phyloP scores from a whole-genome alignment of 2,888 invertebrate species.

The Scrobipalpa atriplicella region DNA sequence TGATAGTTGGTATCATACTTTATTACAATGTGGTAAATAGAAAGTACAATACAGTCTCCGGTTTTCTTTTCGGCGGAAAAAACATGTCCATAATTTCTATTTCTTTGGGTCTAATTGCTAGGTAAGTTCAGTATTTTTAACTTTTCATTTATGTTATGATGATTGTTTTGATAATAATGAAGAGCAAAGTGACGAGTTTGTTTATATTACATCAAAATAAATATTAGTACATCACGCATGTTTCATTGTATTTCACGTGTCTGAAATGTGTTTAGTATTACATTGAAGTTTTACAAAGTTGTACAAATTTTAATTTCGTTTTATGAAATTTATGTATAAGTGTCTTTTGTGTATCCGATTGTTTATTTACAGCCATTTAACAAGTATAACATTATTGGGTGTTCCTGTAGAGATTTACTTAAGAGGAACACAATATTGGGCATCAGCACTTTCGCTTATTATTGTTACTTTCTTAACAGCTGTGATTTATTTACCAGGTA shows the following conservation, averaged over 20 bases:
- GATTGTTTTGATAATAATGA: background rate
- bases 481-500: slow-evolving; percentile 79
- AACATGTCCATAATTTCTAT: slow-evolving; percentile 89
- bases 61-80: slow-evolving; percentile 88
- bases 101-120: slow-evolving; percentile 88
- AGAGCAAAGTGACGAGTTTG: too few species aligned
- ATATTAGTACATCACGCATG: too few species aligned
- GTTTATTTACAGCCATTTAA: slow-evolving; percentile 82
- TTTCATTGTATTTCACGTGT: too few species aligned
- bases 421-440: slow-evolving; percentile 86
- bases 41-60: slow-evolving; percentile 82
- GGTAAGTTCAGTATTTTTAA: slow-evolving; percentile 76
- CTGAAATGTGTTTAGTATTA: too few species aligned
- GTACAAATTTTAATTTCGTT: too few species aligned
- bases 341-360: background rate
- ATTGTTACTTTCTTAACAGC: slow-evolving; percentile 79
- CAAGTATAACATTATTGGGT: slow-evolving; percentile 88
- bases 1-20: slow-evolving; percentile 69
- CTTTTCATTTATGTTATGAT: too few species aligned
- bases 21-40: slow-evolving; percentile 71
- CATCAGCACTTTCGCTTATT: slow-evolving; percentile 81
- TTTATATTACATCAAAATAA: too few species aligned
- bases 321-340: too few species aligned
- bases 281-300: too few species aligned
- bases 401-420: slow-evolving; percentile 89